Evolutionary conservation across 2,113 vertebrate species (phyloP), one percentile per base, ranked within the genome.

Genomic region (Hyaena hyaena): DNA sequence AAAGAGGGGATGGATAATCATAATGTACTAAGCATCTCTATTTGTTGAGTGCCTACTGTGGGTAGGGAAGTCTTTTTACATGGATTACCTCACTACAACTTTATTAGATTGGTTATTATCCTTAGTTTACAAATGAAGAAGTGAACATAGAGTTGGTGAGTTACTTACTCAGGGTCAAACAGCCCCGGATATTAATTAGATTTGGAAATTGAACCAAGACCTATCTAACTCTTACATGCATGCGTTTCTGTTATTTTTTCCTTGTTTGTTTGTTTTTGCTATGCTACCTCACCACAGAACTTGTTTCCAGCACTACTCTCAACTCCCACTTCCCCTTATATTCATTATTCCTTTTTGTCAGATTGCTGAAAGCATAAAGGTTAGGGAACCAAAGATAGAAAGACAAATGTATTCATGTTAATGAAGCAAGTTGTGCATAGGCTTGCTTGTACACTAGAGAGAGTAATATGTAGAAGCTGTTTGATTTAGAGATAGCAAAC

Each of bases 41-140:
- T 63, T 86, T 48, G 68, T 15, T 90, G 35, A 90, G 14, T 76
- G 17, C 17, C 48, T 93, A 76, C 15, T 88, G 10, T 91, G 5
- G n/a, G 1, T 33, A 45, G 85, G 3, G 77, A 65, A 28, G 7
- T 95, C 74, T 43, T 93, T 94, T 87, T 48, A 81, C 19, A 10
- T 35, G 12, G 33, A 81, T 81, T 94, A 39, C 15, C 10, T 96
- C 50, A 91, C 23, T 93, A 23, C 5, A 43, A 31, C 24, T 4
- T 50, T 28, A 4, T 65, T 88, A 68, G 12, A 26, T 24, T 84
- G 7, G 11, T 87, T 84, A 83, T 76, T 87, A 91, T 66, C 61
- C 35, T 91, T 48, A 95, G 39, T 53, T 95, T 84, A 92, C 17
- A 93, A 93, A 61, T 81, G 24, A 45, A 2, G 68, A 92, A 68